Base-by-base conservation (phyloP, 2,888 invertebrate species). In the Epistrophe eligans region DNA sequence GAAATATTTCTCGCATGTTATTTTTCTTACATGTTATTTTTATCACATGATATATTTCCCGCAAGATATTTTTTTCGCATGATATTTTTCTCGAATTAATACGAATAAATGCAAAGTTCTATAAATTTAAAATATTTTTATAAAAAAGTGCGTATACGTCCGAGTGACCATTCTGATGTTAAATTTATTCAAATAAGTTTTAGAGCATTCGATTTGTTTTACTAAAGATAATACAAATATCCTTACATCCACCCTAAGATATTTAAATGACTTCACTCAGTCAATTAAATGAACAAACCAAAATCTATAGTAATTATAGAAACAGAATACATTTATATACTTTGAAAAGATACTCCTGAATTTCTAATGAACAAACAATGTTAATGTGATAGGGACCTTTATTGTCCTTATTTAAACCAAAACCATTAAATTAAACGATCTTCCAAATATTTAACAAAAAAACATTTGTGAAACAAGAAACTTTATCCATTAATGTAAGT, bases 71-170 rank as follows among this genome's bases (percentile, higher is more conserved):
- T 38, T 9, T 38, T 10, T 32, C 2, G 32, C 32, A 2, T 32
- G 32, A 2, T 32, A 32, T 32, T 32, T 32, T 32, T 32, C 7
- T 32, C 7, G 5, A 4, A 32, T 32, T 2, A 24, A 24, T 24
- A 24, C 24, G 24, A 24, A 24, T 3, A 24, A 2, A 24, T 24
- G 1, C 24, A 24, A 1, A 24, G 1, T 3, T 24, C 24, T 24
- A 32, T 32, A 32, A 32, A 32, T 32, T 32, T 4, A 32, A 35
- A 35, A 43, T 1, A 43, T 43, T 15, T 15, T 2, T 5, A 24
- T 9, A 40, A 62, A 40, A 50, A 52, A 52, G 4, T 38, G 17
- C 71, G 17, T 40, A 71, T 71, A 57, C 71, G 71, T 43, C 32
- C 11, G 2, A 57, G 28, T 71, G 17, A 9, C 13, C 17, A 8